phyloP scores from a whole-genome alignment of 2,888 invertebrate genomes.

The Craniophora ligustri region DNA sequence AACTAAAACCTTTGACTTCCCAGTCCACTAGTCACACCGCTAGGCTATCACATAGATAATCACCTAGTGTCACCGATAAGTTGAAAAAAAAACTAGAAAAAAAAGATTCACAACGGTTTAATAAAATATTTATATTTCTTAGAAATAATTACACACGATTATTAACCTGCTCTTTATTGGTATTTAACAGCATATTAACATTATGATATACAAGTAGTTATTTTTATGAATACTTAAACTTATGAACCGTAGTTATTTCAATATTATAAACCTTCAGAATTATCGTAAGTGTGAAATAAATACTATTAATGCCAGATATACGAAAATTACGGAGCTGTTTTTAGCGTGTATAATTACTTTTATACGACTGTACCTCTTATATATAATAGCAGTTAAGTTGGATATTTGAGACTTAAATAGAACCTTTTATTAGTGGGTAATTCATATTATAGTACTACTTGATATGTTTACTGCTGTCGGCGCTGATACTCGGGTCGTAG shows the following conservation, averaged over 20 bases:
- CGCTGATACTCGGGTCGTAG: too few relatives aligned
- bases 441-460: too few relatives aligned
- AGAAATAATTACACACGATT: constrained; percentile 2
- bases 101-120: too few relatives aligned
- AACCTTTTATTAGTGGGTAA: too few relatives aligned
- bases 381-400: too few relatives aligned
- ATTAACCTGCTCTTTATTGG: constrained; percentile 26
- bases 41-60: too few relatives aligned
- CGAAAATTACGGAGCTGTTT: constrained; percentile 15
- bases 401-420: neutral
- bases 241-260: constrained; percentile 33
- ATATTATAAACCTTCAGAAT: constrained; percentile 27
- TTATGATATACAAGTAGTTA: constrained; percentile 12
- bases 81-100: too few relatives aligned
- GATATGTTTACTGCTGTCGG: too few relatives aligned
- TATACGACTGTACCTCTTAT: constrained; percentile 9
- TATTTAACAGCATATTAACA: constrained; percentile 37
- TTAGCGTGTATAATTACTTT: constrained; percentile 40
- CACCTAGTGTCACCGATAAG: neutral
- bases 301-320: constrained; percentile 20
- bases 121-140: constrained; percentile 8
- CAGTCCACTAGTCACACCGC: too few relatives aligned
- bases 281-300: constrained; percentile 45
- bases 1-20: too few relatives aligned
- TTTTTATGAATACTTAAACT: constrained; percentile 43